Evolutionary conservation across 1,140 invertebrate genomes (phyloP).

Genomic region (Saccostrea glomerata): DNA sequence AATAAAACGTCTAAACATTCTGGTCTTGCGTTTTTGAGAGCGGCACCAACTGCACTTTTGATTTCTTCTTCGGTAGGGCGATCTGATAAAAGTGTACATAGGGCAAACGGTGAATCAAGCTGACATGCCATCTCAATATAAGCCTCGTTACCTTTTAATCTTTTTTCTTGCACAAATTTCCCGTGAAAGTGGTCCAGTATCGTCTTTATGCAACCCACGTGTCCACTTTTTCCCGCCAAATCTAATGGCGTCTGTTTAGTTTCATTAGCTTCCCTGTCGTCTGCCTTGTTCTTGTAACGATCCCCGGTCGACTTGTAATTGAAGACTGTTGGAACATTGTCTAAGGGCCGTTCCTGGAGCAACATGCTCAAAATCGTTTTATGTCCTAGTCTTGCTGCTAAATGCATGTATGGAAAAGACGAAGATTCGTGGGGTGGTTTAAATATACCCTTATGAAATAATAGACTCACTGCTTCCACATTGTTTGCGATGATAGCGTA

Average conservation of each 20-base stretch:
- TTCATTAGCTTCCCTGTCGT: not conserved
- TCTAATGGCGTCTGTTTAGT: conserved; percentile 62
- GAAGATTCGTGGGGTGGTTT: conserved; percentile 69
- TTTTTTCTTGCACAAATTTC: conserved; percentile 21
- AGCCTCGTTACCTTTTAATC: conserved; percentile 40
- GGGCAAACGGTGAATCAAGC: conserved; percentile 66
- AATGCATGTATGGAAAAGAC: conserved; percentile 65
- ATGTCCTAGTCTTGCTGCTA: conserved; percentile 66
- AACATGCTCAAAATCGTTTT: conserved; percentile 65
- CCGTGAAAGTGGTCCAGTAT: conserved; percentile 64
- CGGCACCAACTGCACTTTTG: conserved; percentile 64
- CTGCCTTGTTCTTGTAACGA: conserved; percentile 42
- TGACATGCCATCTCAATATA: conserved; percentile 66
- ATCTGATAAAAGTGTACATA: conserved; percentile 66
- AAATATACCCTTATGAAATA: conserved; percentile 69
- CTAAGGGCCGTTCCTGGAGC: conserved; percentile 67
- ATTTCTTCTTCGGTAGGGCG: conserved; percentile 58
- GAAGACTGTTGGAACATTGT: conserved; percentile 60
- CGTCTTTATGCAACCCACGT: conserved; percentile 65
- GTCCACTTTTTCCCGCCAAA: conserved; percentile 66
- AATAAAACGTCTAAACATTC: conserved; percentile 72
- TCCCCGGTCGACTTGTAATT: conserved; percentile 41
- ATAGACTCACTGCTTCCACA: conserved; percentile 62
- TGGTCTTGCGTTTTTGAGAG: conserved; percentile 63
- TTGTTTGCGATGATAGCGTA: conserved; percentile 71